A percentile compares a stretch with the other conserved stretches of the same genome.
phyloP scores from a whole-genome alignment of 2,797 vertebrate species.

The Poecilia gillii region DNA sequence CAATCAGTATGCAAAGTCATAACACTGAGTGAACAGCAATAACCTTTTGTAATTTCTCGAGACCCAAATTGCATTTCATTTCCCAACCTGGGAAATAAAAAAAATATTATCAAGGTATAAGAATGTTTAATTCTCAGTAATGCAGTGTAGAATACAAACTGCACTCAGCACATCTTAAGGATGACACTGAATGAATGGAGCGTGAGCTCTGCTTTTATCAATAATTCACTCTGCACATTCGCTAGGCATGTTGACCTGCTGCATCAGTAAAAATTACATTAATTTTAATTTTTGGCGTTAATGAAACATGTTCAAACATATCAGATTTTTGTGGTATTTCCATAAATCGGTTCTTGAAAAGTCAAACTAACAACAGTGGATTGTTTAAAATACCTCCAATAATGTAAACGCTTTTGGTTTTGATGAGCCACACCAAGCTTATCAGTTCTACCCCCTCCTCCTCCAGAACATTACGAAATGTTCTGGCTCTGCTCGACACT shows the following conservation, averaged over 20 bases:
- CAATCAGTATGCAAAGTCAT: background rate
- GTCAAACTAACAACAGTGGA: background rate
- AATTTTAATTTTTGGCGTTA: background rate
- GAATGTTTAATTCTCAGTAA: too few relatives aligned
- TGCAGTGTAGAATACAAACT: too few relatives aligned
- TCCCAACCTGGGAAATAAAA: too few relatives aligned
- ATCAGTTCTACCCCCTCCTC: background rate
- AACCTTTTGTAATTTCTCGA: background rate
- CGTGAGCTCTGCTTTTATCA: too few relatives aligned
- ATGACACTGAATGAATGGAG: too few relatives aligned
- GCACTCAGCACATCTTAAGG: too few relatives aligned
- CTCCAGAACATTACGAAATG: background rate
- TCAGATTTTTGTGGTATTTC: background rate
- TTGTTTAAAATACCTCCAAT: background rate
- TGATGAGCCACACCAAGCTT: background rate
- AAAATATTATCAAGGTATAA: too few relatives aligned
- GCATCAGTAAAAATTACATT: too few relatives aligned
- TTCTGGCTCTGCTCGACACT: background rate
- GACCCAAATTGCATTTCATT: too few relatives aligned
- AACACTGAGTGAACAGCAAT: background rate
- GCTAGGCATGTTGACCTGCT: too few relatives aligned
- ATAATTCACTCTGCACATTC: too few relatives aligned
- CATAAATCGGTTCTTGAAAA: background rate
- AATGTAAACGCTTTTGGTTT: background rate
- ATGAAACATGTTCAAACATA: background rate